phyloP scores from a whole-genome alignment of 2,113 vertebrate genomes.

The Glaucidium brasilianum region DNA sequence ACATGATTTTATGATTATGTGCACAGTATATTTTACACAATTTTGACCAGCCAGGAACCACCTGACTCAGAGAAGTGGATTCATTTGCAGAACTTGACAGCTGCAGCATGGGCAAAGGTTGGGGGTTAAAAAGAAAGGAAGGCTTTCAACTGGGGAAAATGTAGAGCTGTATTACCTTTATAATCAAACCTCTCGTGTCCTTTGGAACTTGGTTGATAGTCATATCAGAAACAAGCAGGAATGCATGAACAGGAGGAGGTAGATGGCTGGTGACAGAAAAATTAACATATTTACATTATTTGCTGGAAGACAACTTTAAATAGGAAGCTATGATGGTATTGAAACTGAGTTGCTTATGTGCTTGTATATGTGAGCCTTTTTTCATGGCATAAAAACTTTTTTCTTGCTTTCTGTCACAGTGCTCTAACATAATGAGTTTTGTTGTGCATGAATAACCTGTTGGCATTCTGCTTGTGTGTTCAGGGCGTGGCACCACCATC shows the following conservation, averaged over 20 bases:
- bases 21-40: not conserved
- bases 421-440: not conserved
- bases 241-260: not conserved
- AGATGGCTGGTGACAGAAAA: not conserved
- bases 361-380: not conserved
- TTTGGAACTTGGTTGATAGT: not conserved
- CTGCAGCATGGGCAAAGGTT: not conserved
- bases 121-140: not conserved
- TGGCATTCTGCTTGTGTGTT: not conserved
- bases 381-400: not conserved
- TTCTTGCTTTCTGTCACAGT: not conserved
- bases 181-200: not conserved
- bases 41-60: not conserved
- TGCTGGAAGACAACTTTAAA: not conserved
- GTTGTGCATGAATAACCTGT: not conserved
- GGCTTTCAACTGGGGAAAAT: not conserved
- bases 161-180: accelerated
- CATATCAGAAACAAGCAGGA: not conserved
- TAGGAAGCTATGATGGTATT: not conserved
- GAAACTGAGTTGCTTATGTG: not conserved
- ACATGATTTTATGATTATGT: not conserved
- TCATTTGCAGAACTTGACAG: not conserved
- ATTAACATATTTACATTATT: not conserved
- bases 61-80: not conserved
- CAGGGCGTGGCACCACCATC: not conserved